phyloP scores from a whole-genome alignment of 2,797 vertebrate species.

The Siniperca obscura region DNA sequence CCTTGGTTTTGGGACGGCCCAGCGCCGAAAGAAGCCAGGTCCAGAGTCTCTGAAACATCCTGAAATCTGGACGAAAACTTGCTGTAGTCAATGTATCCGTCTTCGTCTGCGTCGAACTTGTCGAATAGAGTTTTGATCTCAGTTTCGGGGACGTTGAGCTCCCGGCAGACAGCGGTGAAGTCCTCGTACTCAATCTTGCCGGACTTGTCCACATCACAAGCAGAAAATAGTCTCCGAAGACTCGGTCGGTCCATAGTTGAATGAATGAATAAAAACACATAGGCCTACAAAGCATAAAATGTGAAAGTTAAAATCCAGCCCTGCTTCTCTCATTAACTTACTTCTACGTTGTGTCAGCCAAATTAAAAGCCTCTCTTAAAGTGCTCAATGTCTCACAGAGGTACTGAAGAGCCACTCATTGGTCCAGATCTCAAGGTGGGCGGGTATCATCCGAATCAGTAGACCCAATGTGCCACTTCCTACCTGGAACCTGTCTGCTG shows the following conservation, averaged over 20 bases:
- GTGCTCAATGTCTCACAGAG: slow-evolving; percentile 1
- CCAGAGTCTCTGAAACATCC: slow-evolving; percentile 81
- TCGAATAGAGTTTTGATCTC: slow-evolving; percentile 79
- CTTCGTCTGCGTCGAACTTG: slow-evolving; percentile 80
- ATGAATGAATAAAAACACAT: background rate
- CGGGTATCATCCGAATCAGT: slow-evolving; percentile 24
- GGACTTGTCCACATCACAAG: slow-evolving; percentile 84
- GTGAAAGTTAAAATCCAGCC: background rate
- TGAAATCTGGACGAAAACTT: slow-evolving; percentile 83
- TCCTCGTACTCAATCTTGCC: slow-evolving; percentile 84
- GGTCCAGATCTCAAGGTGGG: slow-evolving; percentile 58
- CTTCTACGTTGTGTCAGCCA: background rate
- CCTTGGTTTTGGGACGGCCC: slow-evolving; percentile 24
- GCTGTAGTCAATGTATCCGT: slow-evolving; percentile 84
- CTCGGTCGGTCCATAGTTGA: slow-evolving; percentile 67
- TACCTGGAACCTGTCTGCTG: background rate
- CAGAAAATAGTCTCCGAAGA: slow-evolving; percentile 72
- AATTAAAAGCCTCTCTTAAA: slow-evolving; percentile 17
- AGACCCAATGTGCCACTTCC: slow-evolving; percentile 3
- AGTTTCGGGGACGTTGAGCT: slow-evolving; percentile 79
- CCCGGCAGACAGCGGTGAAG: slow-evolving; percentile 81
- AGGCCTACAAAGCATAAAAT: background rate
- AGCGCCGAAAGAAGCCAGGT: slow-evolving; percentile 67
- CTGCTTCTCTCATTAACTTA: fast-evolving
- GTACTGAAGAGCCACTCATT: slow-evolving; percentile 31